Conservation (phyloP, 2,888 invertebrate species). For the Drosophila nr. fundita region DNA sequence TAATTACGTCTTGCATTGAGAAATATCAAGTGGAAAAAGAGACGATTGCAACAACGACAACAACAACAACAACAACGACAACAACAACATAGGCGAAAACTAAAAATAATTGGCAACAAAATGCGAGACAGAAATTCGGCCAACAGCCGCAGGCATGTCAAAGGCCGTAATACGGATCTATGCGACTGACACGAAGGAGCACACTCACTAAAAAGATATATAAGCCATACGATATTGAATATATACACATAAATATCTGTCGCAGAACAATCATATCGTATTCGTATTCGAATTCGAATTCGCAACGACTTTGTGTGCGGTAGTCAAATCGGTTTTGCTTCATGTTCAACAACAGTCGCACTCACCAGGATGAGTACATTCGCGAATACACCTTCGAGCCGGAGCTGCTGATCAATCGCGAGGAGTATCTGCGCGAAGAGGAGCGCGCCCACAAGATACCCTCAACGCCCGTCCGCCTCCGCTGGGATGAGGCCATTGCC, state of each 20-base stretch:
- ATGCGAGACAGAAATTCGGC: conserved; percentile 73
- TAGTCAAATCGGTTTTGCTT: conserved; percentile 58
- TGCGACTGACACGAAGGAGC: conserved; percentile 51
- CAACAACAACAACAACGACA: conserved; percentile 37
- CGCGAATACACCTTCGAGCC: conserved; percentile 85
- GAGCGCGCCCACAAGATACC: conserved; percentile 59
- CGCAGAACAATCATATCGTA: conserved; percentile 25
- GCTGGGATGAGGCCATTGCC: conserved; percentile 73
- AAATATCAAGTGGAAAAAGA: conserved; percentile 25
- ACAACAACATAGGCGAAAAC: conserved; percentile 47
- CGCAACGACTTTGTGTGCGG: conserved; percentile 24
- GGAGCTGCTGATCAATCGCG: conserved; percentile 82
- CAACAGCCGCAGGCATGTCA: conserved; percentile 76
- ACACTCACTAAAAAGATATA: not conserved
- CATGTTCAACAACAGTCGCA: conserved; percentile 80
- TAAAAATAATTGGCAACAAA: conserved; percentile 79
- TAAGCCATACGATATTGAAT: conserved; percentile 14
- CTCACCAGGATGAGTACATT: conserved; percentile 82
- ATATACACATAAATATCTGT: not conserved
- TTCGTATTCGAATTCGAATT: conserved; percentile 14
- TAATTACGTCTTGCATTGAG: conserved; percentile 68
- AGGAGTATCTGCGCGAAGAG: conserved; percentile 79
- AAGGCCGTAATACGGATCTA: conserved; percentile 73
- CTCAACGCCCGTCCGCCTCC: conserved; percentile 70
- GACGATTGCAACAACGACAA: conserved; percentile 10